A percentile compares a stretch with the other conserved stretches of the same genome.
Evolutionary conservation across 2,888 invertebrate genomes (phyloP).

Genomic region (Artemia sp.): DNA sequence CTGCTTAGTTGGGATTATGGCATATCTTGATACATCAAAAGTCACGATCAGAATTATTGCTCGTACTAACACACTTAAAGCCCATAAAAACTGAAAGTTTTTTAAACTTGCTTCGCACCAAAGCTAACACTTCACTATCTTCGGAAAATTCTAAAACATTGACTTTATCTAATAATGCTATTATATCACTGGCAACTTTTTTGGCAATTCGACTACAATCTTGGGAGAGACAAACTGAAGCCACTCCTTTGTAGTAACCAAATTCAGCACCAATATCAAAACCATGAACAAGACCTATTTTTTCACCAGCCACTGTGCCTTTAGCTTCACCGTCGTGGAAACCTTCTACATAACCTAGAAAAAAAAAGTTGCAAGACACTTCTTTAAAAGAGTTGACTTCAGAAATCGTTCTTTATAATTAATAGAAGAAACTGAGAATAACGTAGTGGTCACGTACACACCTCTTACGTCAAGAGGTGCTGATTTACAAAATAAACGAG

Average conservation of each 20-base stretch:
- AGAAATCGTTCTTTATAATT: too few species aligned
- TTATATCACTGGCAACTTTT: conserved; percentile 7
- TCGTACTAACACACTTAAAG: conserved; percentile 7
- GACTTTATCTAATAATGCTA: background rate
- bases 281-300: conserved; percentile 44
- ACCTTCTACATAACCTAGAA: conserved; percentile 7
- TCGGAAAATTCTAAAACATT: background rate
- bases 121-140: background rate
- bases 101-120: conserved; percentile 3
- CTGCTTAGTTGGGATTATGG: background rate
- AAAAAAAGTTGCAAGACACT: background rate
- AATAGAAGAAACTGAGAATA: too few species aligned
- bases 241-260: conserved; percentile 50
- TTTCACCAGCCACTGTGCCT: conserved; percentile 45
- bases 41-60: background rate
- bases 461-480: too few species aligned
- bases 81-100: background rate
- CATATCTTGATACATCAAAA: background rate
- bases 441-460: too few species aligned
- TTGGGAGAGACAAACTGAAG: conserved; percentile 33
- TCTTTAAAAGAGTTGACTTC: too few species aligned
- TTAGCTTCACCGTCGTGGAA: conserved; percentile 41
- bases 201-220: background rate
- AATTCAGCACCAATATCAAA: conserved; percentile 57
- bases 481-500: too few species aligned